Evolutionary conservation across 2,888 invertebrate genomes (phyloP).

Genomic region (Amphimallon solstitiale): DNA sequence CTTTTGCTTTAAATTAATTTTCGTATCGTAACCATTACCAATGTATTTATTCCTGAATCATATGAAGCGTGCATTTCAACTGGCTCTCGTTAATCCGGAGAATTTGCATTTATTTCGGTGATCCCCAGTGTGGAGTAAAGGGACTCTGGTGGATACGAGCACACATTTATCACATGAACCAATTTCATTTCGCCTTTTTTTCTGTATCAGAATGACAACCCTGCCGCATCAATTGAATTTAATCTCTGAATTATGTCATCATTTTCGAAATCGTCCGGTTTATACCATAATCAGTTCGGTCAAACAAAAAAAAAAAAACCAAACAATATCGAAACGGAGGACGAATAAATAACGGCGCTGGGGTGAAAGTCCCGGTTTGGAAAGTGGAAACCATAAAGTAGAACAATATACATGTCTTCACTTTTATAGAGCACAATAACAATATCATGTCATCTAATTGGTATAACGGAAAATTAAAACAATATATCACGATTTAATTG

Average conservation of each 20-base stretch:
- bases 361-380: slow-evolving; percentile 15
- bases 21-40: slow-evolving; percentile 15
- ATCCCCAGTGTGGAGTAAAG: background rate
- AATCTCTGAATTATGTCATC: slow-evolving; percentile 31
- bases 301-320: slow-evolving; percentile 1
- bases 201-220: slow-evolving; percentile 5
- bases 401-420: slow-evolving; percentile 16
- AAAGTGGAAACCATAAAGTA: slow-evolving; percentile 11
- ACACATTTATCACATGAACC: slow-evolving; percentile 24
- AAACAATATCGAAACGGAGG: slow-evolving; percentile 4
- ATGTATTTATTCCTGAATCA: slow-evolving; percentile 15
- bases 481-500: background rate
- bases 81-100: slow-evolving; percentile 24
- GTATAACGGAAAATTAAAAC: slow-evolving; percentile 2
- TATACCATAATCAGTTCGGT: slow-evolving; percentile 25
- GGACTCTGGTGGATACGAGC: slow-evolving; percentile 4
- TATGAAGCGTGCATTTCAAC: slow-evolving; percentile 9
- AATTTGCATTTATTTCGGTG: slow-evolving; percentile 30
- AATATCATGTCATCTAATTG: slow-evolving; percentile 21
- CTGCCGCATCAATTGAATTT: slow-evolving; percentile 28
- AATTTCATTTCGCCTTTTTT: slow-evolving; percentile 24
- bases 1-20: background rate
- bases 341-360: slow-evolving; percentile 15
- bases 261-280: slow-evolving; percentile 33
- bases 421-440: slow-evolving; percentile 2